Base-by-base conservation (phyloP, 2,797 vertebrate genomes). In the Hydrophis major region DNA sequence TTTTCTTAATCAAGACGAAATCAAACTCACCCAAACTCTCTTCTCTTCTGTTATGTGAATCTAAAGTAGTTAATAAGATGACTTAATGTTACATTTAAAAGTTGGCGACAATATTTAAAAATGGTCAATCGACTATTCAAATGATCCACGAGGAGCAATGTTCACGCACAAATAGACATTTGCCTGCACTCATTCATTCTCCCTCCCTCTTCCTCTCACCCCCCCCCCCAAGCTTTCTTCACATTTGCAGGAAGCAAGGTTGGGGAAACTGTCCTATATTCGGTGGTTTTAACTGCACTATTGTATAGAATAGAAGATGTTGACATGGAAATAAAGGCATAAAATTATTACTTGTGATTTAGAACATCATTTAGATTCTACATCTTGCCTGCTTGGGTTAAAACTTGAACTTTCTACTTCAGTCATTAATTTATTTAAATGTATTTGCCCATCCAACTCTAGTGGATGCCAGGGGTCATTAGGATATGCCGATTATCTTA, bases 1-100 rank as follows among this genome's bases (percentile, higher is more conserved):
- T 78, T 94, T 96, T 95, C 91, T 88, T 95, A 93, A 94, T 93
- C 86, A 61, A 93, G 27, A 61, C 22, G 93, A 94, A 94, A 91
- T 59, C 6, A 90, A 61, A 2, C 6, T 90, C 96, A 1, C 6
- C 47, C 3, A 16, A 7, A 91, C 66, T 94, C 42, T 92, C 55
- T 25, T 88, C 28, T 74, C 90, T 94, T 90, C 69, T 69, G 10
- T 27, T 88, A 27, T 28, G 18, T 42, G 55, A 57, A 66, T n/a
- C 55, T 28, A 63, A 74, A 63, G 53, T 28, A 13, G 87, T 32
- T 57, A 88, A 86, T 74, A 50, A 50, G 6, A 53, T 20, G 53
- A 61, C 50, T 50, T 22, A 61, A 53, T 87, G 32, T 53, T 27
- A 74, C 18, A 63, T 6, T 47, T 53, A 63, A n/a, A 89, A 89